Conservation (phyloP, 1,140 invertebrate species). For the Hylyphantes graminicola region DNA sequence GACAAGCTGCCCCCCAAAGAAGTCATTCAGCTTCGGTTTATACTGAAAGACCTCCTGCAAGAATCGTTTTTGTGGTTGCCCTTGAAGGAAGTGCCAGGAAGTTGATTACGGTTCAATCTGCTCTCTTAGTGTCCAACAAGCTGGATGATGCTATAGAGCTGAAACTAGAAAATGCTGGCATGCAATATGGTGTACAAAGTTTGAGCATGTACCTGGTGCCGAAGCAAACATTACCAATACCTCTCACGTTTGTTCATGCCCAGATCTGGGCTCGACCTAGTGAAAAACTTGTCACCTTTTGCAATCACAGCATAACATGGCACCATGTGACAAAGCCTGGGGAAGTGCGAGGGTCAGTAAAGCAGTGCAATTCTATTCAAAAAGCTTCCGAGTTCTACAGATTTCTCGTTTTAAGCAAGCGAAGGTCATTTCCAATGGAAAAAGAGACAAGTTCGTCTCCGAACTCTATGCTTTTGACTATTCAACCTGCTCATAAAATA, state of each 20-base stretch:
- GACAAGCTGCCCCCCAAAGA: slow-evolving; percentile 74
- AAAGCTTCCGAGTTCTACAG: slow-evolving; percentile 68
- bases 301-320: slow-evolving; percentile 76
- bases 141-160: slow-evolving; percentile 76
- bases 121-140: slow-evolving; percentile 82
- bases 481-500: slow-evolving; percentile 86
- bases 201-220: slow-evolving; percentile 64
- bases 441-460: slow-evolving; percentile 21
- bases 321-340: slow-evolving; percentile 73
- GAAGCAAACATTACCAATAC: slow-evolving; percentile 72
- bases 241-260: slow-evolving; percentile 74
- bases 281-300: slow-evolving; percentile 72
- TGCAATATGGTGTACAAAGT: slow-evolving; percentile 60
- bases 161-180: slow-evolving; percentile 72
- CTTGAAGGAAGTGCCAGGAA: slow-evolving; percentile 93
- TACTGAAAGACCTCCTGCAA: slow-evolving; percentile 69
- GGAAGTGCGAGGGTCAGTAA: slow-evolving; percentile 67
- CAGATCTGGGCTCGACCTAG: slow-evolving; percentile 74
- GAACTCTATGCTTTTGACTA: slow-evolving; percentile 37
- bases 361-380: slow-evolving; percentile 48
- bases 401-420: slow-evolving; percentile 81
- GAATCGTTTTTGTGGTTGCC: slow-evolving; percentile 87
- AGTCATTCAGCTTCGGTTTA: slow-evolving; percentile 52
- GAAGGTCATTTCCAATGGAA: slow-evolving; percentile 84
- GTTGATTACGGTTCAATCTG: slow-evolving; percentile 93